Conservation (phyloP, 2,113 vertebrate genomes). For the Podiceps cristatus region DNA sequence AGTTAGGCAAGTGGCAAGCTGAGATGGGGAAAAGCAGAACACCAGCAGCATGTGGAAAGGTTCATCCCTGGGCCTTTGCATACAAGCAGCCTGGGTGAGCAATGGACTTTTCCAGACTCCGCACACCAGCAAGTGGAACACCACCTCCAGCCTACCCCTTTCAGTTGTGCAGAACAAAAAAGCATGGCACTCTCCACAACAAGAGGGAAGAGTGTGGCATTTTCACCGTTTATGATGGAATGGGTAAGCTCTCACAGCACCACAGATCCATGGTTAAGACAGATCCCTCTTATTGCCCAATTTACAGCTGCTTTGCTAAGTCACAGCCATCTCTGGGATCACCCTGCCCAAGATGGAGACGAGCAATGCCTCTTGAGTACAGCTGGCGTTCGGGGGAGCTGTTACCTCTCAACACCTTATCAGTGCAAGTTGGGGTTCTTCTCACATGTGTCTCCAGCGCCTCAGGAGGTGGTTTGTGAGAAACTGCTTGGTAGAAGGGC, state of each 20-base stretch:
- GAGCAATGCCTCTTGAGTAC: not conserved
- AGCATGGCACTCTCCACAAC: not conserved
- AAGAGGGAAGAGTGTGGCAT: not conserved
- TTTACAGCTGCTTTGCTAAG: not conserved
- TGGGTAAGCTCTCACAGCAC: not conserved
- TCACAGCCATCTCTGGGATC: not conserved
- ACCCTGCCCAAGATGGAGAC: not conserved
- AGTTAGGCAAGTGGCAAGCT: not conserved
- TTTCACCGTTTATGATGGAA: not conserved
- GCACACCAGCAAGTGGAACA: not conserved
- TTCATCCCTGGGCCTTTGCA: not conserved
- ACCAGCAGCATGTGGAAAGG: not conserved
- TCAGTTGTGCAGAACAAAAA: not conserved
- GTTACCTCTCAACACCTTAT: not conserved
- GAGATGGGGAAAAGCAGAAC: not conserved
- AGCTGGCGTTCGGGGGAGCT: not conserved
- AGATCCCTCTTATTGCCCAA: not conserved
- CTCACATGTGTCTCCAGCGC: not conserved
- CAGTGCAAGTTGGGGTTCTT: not conserved
- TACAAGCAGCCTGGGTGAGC: not conserved
- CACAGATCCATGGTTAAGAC: not conserved
- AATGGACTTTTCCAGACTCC: not conserved
- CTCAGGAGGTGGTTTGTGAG: not conserved
- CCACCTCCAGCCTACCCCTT: not conserved
- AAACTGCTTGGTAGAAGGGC: not conserved